Percentiles rank a stretch among this genome's conserved stretches.
phyloP scores from a whole-genome alignment of 2,888 invertebrate genomes.

The Amiota mariae region DNA sequence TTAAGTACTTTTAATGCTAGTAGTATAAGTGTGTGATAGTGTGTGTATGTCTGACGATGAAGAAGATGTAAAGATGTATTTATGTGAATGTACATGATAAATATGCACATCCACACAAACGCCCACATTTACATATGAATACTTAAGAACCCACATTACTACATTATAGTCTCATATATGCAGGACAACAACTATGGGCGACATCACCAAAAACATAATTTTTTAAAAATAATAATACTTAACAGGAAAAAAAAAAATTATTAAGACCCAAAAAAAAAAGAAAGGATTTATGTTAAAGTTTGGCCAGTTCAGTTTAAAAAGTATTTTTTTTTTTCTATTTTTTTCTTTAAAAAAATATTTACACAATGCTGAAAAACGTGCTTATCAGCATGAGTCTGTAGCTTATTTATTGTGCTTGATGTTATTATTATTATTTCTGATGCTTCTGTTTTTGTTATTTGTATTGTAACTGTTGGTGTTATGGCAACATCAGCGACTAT shows the following conservation, averaged over 20 bases:
- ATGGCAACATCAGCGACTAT: too few species aligned
- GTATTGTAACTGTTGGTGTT: not conserved
- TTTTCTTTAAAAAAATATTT: slow-evolving; percentile 18
- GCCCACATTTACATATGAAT: not conserved
- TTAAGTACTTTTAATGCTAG: slow-evolving; percentile 12
- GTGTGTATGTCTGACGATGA: not conserved
- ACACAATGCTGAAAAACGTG: slow-evolving; percentile 26
- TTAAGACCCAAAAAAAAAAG: too few species aligned
- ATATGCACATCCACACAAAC: not conserved
- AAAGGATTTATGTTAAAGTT: too few species aligned
- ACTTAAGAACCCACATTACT: not conserved
- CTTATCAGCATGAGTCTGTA: slow-evolving; percentile 24
- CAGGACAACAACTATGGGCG: too few species aligned
- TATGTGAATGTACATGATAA: not conserved
- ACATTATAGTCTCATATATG: too few species aligned
- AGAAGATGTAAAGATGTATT: slow-evolving; percentile 19
- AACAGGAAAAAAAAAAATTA: too few species aligned
- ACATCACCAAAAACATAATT: too few species aligned
- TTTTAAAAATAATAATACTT: too few species aligned
- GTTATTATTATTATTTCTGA: not conserved
- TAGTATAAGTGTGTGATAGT: not conserved
- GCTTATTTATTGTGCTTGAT: slow-evolving; percentile 21
- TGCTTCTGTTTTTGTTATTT: not conserved
- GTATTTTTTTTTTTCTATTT: not conserved
- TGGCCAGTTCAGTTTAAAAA: not conserved